Conservation (phyloP, 2,888 invertebrate species). For the Orthosia gothica region DNA sequence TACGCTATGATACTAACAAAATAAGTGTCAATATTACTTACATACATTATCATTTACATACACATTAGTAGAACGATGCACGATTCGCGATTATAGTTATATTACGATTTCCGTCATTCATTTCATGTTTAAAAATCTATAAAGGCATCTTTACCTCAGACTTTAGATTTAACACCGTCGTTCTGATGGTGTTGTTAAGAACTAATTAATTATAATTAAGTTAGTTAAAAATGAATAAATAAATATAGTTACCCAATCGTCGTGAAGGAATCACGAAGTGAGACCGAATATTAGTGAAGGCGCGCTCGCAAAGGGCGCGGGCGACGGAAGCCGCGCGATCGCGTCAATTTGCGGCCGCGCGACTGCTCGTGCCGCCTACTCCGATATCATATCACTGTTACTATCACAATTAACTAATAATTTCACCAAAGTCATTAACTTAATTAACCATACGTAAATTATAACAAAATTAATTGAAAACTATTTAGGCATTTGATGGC, state of each 20-base stretch:
- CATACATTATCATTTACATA: slow-evolving; percentile 85
- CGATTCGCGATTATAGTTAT: slow-evolving; percentile 85
- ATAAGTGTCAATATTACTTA: slow-evolving; percentile 90
- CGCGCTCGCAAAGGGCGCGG: slow-evolving; percentile 35
- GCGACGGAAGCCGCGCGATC: slow-evolving; percentile 14
- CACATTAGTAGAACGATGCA: slow-evolving; percentile 89
- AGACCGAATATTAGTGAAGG: slow-evolving; percentile 71
- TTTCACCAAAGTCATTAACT: slow-evolving; percentile 85
- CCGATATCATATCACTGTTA: slow-evolving; percentile 83
- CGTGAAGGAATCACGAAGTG: slow-evolving; percentile 78
- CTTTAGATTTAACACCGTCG: slow-evolving; percentile 91
- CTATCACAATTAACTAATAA: slow-evolving; percentile 90
- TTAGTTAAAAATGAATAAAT: slow-evolving; percentile 87
- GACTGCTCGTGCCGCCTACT: slow-evolving; percentile 51
- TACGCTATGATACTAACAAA: slow-evolving; percentile 89
- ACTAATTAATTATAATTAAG: slow-evolving; percentile 89
- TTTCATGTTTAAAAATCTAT: slow-evolving; percentile 90
- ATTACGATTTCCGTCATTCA: slow-evolving; percentile 86
- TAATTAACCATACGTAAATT: slow-evolving; percentile 80
- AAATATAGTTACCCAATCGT: slow-evolving; percentile 87
- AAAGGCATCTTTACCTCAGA: slow-evolving; percentile 92
- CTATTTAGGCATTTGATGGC: slow-evolving; percentile 91
- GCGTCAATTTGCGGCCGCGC: slow-evolving; percentile 29
- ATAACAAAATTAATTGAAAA: slow-evolving; percentile 85
- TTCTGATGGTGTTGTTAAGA: slow-evolving; percentile 87